A percentile compares a stretch with the other conserved stretches of the same genome.
Conservation (phyloP, 2,888 invertebrate species). For the Aethes cnicana region DNA sequence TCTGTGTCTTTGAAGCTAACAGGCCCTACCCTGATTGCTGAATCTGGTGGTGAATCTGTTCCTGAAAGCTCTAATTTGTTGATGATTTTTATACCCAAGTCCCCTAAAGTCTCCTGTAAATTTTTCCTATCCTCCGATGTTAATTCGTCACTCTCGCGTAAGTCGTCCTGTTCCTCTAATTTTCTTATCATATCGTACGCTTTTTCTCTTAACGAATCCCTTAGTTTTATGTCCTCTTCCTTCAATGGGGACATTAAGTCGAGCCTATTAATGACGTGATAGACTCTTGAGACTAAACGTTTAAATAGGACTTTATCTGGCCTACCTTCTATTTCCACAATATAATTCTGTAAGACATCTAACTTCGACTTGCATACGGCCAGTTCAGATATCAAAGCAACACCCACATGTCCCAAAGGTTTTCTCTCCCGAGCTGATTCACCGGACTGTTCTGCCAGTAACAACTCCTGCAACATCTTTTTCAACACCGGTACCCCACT, state of each 20-base stretch:
- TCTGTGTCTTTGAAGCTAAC: too few relatives aligned
- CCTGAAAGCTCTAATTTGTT: not conserved
- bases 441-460: not conserved
- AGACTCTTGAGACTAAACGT: not conserved
- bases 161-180: not conserved
- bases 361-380: not conserved
- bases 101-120: conserved; percentile 2
- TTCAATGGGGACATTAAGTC: not conserved
- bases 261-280: not conserved
- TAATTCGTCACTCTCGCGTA: not conserved
- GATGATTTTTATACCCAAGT: not conserved
- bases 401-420: too few relatives aligned
- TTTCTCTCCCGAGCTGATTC: not conserved
- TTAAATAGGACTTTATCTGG: not conserved
- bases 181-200: not conserved
- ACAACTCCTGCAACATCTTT: not conserved
- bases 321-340: not conserved
- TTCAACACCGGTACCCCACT: not conserved
- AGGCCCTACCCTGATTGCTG: too few relatives aligned
- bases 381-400: not conserved
- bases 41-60: not conserved
- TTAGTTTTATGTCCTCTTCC: not conserved
- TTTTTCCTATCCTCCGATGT: not conserved
- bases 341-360: not conserved
- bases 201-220: not conserved